These are phyloP conservation scores for Popillia japonica DNA, from an alignment of 1,140 invertebrate species.

Conservation along the genomic window DNA sequence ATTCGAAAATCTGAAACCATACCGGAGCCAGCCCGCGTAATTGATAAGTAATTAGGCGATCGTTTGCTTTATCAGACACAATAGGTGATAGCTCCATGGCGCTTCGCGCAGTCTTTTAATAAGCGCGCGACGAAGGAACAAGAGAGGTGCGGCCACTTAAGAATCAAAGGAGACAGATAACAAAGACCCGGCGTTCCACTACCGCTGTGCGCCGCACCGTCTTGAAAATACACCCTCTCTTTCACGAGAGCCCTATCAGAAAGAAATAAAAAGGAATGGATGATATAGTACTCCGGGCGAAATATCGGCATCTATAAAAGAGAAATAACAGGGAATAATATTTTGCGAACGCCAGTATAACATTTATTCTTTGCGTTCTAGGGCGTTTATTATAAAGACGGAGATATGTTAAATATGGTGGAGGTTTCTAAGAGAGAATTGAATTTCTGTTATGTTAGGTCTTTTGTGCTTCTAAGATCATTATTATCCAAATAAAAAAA, in stretches of 20 bases:
- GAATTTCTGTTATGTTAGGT: no score
- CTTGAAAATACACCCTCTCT: neutral
- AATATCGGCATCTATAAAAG: neutral
- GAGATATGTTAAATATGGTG: no score
- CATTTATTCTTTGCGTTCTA: neutral
- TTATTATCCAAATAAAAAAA: no score
- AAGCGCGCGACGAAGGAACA: constrained; percentile 15
- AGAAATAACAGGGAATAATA: neutral
- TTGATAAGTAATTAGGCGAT: constrained; percentile 22
- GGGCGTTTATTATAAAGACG: neutral
- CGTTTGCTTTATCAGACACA: neutral
- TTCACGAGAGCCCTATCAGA: neutral
- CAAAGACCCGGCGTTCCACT: no score
- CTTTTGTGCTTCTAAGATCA: no score
- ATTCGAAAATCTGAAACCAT: neutral
- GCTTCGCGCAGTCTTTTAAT: neutral
- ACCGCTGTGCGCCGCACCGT: neutral
- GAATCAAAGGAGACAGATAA: constrained; percentile 22
- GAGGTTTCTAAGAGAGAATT: no score
- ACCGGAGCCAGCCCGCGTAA: neutral
- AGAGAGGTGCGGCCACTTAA: constrained; percentile 18
- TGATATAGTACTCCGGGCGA: neutral
- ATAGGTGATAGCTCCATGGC: neutral
- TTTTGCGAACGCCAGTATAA: neutral
- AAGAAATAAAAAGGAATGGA: neutral